These are phyloP conservation scores for Melanostoma scalare DNA, from an alignment of 2,888 invertebrate genomes.

Conservation along the genomic window DNA sequence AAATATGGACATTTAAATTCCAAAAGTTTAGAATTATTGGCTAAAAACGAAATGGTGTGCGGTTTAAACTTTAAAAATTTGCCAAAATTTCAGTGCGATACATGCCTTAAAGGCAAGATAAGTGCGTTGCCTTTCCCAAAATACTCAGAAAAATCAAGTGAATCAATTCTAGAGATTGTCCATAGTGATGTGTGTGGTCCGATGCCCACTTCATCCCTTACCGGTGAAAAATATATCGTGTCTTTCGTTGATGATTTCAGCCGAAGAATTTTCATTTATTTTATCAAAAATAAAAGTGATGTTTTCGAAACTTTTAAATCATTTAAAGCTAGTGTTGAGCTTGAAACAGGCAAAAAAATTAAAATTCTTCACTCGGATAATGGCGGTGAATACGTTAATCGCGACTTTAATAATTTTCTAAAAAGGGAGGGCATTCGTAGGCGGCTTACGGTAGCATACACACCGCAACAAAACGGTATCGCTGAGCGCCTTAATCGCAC, in stretches of 20 bases:
- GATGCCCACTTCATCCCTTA: conserved; percentile 47
- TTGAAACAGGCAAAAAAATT: conserved; percentile 42
- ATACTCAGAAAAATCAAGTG: conserved; percentile 7
- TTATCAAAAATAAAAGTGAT: conserved; percentile 59
- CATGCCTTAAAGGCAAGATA: conserved; percentile 30
- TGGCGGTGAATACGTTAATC: conserved; percentile 26
- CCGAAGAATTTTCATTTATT: conserved; percentile 52
- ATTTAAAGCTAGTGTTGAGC: conserved; percentile 52
- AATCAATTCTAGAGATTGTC: conserved; percentile 30
- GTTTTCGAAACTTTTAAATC: conserved; percentile 55
- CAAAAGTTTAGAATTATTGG: conserved; percentile 4
- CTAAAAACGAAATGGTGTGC: not conserved
- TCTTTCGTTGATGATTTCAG: conserved; percentile 41
- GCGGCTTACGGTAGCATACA: conserved; percentile 38
- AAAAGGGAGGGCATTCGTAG: conserved; percentile 26
- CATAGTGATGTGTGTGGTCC: conserved; percentile 69
- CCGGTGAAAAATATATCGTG: conserved; percentile 43
- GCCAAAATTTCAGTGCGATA: conserved; percentile 10
- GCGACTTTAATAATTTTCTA: conserved; percentile 23
- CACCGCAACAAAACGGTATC: conserved; percentile 55
- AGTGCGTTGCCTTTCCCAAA: conserved; percentile 23
- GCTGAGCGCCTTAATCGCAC: conserved; percentile 46
- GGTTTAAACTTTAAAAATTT: conserved; percentile 1
- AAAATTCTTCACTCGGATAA: conserved; percentile 39
- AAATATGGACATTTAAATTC: conserved; percentile 8